Conservation (phyloP, 2,888 invertebrate genomes). For the Rotaria sp. region DNA sequence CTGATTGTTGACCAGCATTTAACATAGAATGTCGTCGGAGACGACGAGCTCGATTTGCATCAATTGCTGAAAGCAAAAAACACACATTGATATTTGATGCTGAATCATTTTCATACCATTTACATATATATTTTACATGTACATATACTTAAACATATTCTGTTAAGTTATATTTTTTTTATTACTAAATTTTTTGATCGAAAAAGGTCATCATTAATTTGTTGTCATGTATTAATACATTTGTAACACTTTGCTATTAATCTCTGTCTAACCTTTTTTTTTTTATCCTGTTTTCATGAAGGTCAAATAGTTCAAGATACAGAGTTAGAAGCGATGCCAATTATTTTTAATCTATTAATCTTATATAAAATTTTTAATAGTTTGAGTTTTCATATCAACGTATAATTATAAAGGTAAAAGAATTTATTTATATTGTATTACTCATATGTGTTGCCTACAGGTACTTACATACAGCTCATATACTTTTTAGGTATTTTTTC, state of each 20-base stretch:
- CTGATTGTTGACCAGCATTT: neutral
- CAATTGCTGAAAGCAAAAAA: neutral
- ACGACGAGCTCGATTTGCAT: slow-evolving; percentile 20
- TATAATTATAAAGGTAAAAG: neutral
- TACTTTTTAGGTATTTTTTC: neutral
- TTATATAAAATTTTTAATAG: neutral
- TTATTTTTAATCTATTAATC: neutral
- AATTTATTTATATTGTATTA: too few relatives aligned
- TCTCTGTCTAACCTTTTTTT: neutral
- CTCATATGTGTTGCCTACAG: neutral
- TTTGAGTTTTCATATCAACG: neutral
- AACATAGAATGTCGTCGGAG: neutral
- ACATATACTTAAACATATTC: neutral
- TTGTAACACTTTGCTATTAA: neutral
- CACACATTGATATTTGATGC: neutral
- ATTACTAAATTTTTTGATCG: neutral
- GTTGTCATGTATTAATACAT: neutral
- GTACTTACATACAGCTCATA: neutral
- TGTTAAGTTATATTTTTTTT: neutral
- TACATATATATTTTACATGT: neutral
- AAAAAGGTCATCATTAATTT: neutral
- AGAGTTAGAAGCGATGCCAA: neutral
- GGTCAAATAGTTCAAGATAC: neutral
- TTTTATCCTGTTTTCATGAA: neutral
- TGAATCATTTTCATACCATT: neutral